Base-by-base conservation (phyloP, 2,113 vertebrate genomes). In the Butorides virescens region DNA sequence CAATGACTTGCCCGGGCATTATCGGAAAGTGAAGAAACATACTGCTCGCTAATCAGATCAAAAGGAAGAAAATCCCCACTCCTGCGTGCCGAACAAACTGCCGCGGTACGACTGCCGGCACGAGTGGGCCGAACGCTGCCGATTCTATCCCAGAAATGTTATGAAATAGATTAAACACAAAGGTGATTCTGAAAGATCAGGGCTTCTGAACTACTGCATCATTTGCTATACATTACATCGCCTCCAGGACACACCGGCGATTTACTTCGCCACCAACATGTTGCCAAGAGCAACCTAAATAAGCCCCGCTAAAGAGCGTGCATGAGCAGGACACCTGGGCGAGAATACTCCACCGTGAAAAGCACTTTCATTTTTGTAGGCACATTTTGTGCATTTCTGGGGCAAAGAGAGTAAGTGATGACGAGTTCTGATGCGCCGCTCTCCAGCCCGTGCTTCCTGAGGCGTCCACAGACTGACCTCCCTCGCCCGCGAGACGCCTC, bases 221-320 rank as follows among this genome's bases (percentile, higher is more conserved):
- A 0, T 5, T 44, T 18, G 11, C 9, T 8, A 1, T 2, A 13
- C 29, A 0, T 9, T 2, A 3, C 34, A 0, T 3, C 0, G 2
- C 65, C 22, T 5, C 67, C 73, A 34, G 53, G 46, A 30, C 75
- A 2, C 1, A 0, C 59, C 0, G 53, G 27, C 27, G 50, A 42
- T 50, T 26, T 3, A 5, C 52, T 58, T 25, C 72, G 13, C 12
- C 6, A 52, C 63, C 50, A 44, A 5, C 21, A 1, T 0, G 1
- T 5, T 30, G 71, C 56, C 86, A n/a, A 18, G 59, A 42, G 71
- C 81, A 20, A 86, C 68, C 66, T 5, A 7, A n/a, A 32, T 0
- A 9, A 82, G 55, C 50, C 67, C 37, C 52, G 4, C 4, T 2
- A 0, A 17, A 18, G 18, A 34, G 30, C 2, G 2, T 2, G 53